Base-by-base conservation (phyloP, 2,113 vertebrate genomes). In the Lichenostomus cassidix region DNA sequence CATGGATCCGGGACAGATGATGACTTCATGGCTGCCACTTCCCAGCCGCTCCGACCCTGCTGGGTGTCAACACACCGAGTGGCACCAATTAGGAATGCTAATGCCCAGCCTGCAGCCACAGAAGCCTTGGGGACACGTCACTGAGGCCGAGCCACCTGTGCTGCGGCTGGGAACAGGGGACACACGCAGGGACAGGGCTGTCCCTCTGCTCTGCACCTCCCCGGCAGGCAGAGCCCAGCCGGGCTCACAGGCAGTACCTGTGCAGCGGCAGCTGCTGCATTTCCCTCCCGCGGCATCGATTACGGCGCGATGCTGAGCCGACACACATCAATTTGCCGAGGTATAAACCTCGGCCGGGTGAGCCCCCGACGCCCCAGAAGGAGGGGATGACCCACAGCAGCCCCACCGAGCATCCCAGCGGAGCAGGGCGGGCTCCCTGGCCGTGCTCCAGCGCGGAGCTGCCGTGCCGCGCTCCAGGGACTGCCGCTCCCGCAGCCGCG, bases 1-100 rank as follows among this genome's bases (percentile, higher is more conserved):
- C 1, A 11, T 0, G 0, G 68, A 25, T 8, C 63, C 2, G 1
- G 80, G 52, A 35, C 69, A 9, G 85, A 8, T 0, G 22, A 55
- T 1, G 33, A 13, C 47, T 37, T 31, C 21, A 2, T 1, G 3
- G 58, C 73, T 59, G 69, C 47, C 31, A 5, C 80, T 50, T 39
- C 74, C 52, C 93, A 53, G 63, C 44, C 3, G 0, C 70, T 52
- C 37, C 2, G 3, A 10, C 59, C 83, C 53, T 4, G 3, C 73
- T 1, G 63, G 37, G 10, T 16, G n/a, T 2, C 2, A 1, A 49
- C 44, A 4, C 59, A 35, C 27, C 2, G 3, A 33, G 41, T 0
- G 46, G 41, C 56, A 76, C 46, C 0, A 1, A 35, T 21, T 16
- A 52, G 35, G 39, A 59, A 63, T 6, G 44, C 27, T 14, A 28